A percentile compares a stretch with the other conserved stretches of the same genome.
These are phyloP conservation scores for Sebastes kiyomatsui DNA, from an alignment of 2,797 vertebrate genomes.

Conservation along the genomic window DNA sequence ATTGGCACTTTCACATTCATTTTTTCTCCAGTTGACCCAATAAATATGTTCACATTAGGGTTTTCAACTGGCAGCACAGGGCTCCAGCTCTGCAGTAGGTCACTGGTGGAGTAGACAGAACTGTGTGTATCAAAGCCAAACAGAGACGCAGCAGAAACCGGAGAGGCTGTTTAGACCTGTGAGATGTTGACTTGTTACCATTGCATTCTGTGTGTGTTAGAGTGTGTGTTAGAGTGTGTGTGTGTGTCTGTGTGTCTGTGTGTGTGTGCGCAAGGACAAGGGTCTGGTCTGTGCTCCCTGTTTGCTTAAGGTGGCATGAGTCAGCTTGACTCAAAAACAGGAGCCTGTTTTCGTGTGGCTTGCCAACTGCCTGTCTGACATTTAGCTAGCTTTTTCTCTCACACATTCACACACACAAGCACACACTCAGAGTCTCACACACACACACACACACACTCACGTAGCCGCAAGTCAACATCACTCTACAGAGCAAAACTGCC, in stretches of 20 bases:
- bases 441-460: slow-evolving; percentile 15
- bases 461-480: slow-evolving; percentile 54
- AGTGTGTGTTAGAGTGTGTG: slow-evolving; percentile 21
- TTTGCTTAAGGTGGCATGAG: slow-evolving; percentile 84
- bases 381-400: slow-evolving; percentile 60
- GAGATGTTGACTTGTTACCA: slow-evolving; percentile 71
- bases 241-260: slow-evolving; percentile 17
- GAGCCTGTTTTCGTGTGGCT: slow-evolving; percentile 74
- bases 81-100: slow-evolving; percentile 49
- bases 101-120: slow-evolving; percentile 51
- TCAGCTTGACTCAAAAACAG: slow-evolving; percentile 79
- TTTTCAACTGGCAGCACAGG: slow-evolving; percentile 43
- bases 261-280: slow-evolving; percentile 66
- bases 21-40: slow-evolving; percentile 41
- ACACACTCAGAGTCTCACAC: not conserved
- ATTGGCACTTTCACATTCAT: slow-evolving; percentile 17
- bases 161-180: slow-evolving; percentile 68
- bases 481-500: slow-evolving; percentile 20
- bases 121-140: slow-evolving; percentile 63
- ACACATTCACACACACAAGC: slow-evolving; percentile 6
- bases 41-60: slow-evolving; percentile 37
- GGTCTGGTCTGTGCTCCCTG: slow-evolving; percentile 78
- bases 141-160: slow-evolving; percentile 59
- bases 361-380: slow-evolving; percentile 73
- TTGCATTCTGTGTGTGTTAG: slow-evolving; percentile 50